phyloP scores from a whole-genome alignment of 2,113 vertebrate genomes.

The Vanacampus margaritifer region DNA sequence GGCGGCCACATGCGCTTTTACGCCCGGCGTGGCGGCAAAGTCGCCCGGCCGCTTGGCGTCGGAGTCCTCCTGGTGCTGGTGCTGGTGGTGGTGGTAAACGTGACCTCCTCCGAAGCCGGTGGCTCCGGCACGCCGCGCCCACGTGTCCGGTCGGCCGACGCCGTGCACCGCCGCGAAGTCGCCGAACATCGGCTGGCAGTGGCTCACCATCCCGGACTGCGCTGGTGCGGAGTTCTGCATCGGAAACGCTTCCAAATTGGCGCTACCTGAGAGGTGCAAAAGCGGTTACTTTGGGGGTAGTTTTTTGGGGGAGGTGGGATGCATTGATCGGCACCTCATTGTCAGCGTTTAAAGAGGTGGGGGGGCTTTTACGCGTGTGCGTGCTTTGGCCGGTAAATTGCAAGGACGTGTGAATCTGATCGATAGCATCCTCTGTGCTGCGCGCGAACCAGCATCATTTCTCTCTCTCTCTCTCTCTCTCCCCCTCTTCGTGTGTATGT shows the following conservation, averaged over 20 bases:
- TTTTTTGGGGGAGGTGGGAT: not conserved
- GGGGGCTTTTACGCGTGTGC: conserved; percentile 29
- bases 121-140: conserved; percentile 64
- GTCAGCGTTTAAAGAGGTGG: conserved; percentile 11
- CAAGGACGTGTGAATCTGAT: conserved; percentile 28
- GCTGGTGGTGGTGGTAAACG: conserved; percentile 57
- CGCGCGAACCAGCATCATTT: conserved; percentile 58
- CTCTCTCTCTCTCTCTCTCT: conserved; percentile 1
- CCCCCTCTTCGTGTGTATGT: not conserved
- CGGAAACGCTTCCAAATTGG: conserved; percentile 19
- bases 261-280: conserved; percentile 1
- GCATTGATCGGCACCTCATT: conserved; percentile 40
- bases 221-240: conserved; percentile 68
- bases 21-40: conserved; percentile 47
- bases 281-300: not conserved
- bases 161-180: conserved; percentile 69
- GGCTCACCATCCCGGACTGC: conserved; percentile 74
- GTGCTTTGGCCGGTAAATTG: conserved; percentile 38
- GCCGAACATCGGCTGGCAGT: conserved; percentile 67
- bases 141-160: conserved; percentile 73
- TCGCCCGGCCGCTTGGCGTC: conserved; percentile 57
- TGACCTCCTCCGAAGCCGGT: conserved; percentile 54
- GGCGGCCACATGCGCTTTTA: conserved; percentile 49
- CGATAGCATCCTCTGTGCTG: conserved; percentile 65
- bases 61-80: conserved; percentile 66